These are phyloP conservation scores for Hydrotaea cyrtoneurina DNA, from an alignment of 2,888 invertebrate genomes.

Conservation along the genomic window DNA sequence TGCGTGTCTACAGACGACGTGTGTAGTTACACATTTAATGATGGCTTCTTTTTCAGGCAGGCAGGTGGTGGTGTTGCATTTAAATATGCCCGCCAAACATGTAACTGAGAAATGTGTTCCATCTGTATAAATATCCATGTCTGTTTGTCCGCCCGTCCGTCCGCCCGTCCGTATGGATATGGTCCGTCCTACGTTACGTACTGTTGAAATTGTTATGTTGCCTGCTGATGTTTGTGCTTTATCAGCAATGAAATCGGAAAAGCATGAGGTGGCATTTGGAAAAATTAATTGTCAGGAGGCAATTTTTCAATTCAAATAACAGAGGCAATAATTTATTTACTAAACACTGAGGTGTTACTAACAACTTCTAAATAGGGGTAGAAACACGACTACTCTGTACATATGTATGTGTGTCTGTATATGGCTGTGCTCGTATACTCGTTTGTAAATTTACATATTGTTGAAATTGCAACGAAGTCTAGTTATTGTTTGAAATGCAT, in stretches of 20 bases:
- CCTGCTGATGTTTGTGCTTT: neutral
- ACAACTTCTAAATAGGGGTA: conserved; percentile 35
- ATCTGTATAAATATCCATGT: neutral
- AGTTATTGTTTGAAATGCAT: conserved; percentile 8
- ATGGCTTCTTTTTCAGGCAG: conserved; percentile 10
- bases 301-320: conserved; percentile 56
- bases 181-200: neutral
- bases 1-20: conserved; percentile 52
- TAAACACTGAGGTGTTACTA: conserved; percentile 48
- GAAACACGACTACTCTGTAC: neutral
- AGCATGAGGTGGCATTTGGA: conserved; percentile 31
- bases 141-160: neutral
- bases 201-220: neutral
- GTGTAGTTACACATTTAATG: conserved; percentile 29
- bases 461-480: neutral
- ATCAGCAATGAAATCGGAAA: conserved; percentile 13
- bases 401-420: too few relatives aligned
- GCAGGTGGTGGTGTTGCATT: conserved; percentile 18
- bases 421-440: too few relatives aligned
- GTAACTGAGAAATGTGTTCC: conserved; percentile 46
- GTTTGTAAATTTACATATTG: neutral
- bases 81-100: conserved; percentile 16
- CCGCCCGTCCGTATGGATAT: neutral
- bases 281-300: conserved; percentile 42
- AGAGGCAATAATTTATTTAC: conserved; percentile 57